Evolutionary conservation across 2,113 vertebrate species (phyloP).

Genomic region (Microcebus tavaratra): DNA sequence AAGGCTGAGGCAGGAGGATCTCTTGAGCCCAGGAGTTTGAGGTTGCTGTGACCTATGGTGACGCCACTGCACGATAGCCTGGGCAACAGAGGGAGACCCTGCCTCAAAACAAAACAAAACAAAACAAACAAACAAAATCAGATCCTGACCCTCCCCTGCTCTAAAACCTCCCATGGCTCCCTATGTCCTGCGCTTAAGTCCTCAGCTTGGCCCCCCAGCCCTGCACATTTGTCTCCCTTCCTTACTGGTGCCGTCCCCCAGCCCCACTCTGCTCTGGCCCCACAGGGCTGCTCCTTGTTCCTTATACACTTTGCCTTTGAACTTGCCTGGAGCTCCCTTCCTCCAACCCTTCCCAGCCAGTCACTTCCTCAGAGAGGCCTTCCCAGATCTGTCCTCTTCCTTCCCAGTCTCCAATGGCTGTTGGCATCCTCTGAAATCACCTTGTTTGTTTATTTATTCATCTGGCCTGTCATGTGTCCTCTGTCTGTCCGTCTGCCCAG

Average conservation of each 20-base stretch:
- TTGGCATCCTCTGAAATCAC: neutral
- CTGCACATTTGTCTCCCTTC: neutral
- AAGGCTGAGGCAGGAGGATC: no score
- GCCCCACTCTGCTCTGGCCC: neutral
- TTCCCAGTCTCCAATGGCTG: neutral
- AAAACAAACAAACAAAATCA: no score
- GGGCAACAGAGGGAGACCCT: no score
- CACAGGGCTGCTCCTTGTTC: no score
- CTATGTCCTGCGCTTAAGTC: neutral
- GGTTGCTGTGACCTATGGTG: no score
- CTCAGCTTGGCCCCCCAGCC: neutral
- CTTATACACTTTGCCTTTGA: neutral
- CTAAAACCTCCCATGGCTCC: neutral
- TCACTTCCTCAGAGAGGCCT: neutral
- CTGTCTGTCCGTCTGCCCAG: neutral
- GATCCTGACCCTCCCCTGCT: neutral
- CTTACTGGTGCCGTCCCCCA: rapidly evolving
- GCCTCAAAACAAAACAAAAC: no score
- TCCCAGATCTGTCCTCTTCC: neutral
- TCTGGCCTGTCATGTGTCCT: neutral
- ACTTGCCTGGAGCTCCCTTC: neutral
- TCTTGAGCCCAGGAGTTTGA: no score
- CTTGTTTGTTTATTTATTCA: neutral
- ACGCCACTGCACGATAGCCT: no score
- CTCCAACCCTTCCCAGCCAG: neutral